phyloP scores from a whole-genome alignment of 2,113 vertebrate species.

The Poicephalus gulielmi region DNA sequence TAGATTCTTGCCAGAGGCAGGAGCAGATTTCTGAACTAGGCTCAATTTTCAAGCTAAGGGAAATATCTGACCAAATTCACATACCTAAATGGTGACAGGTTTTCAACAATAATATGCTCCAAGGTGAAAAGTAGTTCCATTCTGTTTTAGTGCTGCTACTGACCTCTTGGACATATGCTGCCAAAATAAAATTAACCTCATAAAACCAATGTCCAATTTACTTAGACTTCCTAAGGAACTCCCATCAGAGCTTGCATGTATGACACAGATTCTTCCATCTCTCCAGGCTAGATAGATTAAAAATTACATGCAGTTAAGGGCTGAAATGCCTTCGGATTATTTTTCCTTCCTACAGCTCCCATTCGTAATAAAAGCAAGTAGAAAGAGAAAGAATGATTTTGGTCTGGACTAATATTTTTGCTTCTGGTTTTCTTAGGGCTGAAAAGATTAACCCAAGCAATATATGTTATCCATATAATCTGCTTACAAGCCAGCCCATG shows the following conservation, averaged over 20 bases:
- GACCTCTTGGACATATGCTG: background rate
- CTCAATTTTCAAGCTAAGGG: background rate
- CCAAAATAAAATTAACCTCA: background rate
- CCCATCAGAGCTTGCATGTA: background rate
- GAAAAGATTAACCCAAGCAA: background rate
- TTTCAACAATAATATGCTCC: background rate
- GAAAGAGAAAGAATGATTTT: background rate
- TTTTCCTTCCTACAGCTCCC: accelerated
- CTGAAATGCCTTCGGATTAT: background rate
- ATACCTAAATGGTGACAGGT: background rate
- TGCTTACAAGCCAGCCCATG: background rate
- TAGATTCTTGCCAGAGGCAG: background rate
- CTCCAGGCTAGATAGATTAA: background rate
- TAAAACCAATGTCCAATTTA: background rate
- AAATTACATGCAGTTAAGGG: background rate
- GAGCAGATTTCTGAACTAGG: background rate
- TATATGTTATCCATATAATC: background rate
- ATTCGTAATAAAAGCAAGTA: background rate
- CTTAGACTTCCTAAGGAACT: background rate
- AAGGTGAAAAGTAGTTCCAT: background rate
- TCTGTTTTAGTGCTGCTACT: background rate
- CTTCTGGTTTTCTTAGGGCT: background rate
- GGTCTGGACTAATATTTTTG: background rate
- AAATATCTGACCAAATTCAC: background rate
- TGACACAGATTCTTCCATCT: background rate